A percentile compares a stretch with the other conserved stretches of the same genome.
phyloP scores from a whole-genome alignment of 2,888 invertebrate genomes.

The Pollenia labialis region DNA sequence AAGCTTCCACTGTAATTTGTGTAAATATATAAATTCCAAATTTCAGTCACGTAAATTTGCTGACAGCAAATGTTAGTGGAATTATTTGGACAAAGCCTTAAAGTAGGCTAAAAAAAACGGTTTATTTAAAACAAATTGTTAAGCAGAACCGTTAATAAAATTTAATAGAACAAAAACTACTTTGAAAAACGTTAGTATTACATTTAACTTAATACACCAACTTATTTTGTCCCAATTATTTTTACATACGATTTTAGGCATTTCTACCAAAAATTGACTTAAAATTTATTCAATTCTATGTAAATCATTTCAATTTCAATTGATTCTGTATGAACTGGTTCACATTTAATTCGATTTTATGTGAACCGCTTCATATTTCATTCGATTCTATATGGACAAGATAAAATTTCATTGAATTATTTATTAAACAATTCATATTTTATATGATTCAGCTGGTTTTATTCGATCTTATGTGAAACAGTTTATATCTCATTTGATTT shows the following conservation, averaged over 20 bases:
- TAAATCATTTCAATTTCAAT: background rate
- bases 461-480: too few relatives aligned
- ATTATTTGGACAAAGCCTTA: slow-evolving; percentile 43
- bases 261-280: background rate
- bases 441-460: too few relatives aligned
- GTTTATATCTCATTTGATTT: background rate
- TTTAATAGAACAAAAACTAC: background rate
- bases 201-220: background rate
- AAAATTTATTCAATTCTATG: background rate
- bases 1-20: slow-evolving; percentile 17
- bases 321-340: slow-evolving; percentile 2
- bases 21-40: slow-evolving; percentile 20
- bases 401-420: too few relatives aligned
- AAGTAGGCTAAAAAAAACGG: slow-evolving; percentile 44
- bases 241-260: background rate
- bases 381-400: too few relatives aligned
- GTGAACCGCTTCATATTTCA: background rate
- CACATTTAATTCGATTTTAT: background rate
- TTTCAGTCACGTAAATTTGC: slow-evolving; percentile 60
- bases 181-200: background rate
- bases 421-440: too few relatives aligned
- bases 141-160: background rate
- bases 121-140: background rate
- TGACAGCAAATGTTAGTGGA: slow-evolving; percentile 4
- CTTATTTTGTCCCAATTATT: background rate